A percentile compares a stretch with the other conserved stretches of the same genome.
phyloP scores from a whole-genome alignment of 1,140 invertebrate species.

The Zaprionus ghesquierei region DNA sequence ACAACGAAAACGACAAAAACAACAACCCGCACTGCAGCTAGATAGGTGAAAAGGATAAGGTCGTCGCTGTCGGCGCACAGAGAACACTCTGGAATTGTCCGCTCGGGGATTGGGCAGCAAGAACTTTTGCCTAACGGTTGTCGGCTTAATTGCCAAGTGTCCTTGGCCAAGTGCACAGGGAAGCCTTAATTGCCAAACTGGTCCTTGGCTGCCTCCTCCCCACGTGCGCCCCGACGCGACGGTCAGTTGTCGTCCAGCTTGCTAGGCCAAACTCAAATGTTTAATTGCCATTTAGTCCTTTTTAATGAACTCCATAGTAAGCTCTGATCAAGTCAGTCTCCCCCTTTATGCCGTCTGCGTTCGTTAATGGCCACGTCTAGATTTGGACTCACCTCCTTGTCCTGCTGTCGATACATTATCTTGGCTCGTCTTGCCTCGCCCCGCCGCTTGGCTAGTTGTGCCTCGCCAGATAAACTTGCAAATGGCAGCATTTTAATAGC shows the following conservation, averaged over 20 bases:
- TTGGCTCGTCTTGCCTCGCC: slow-evolving; percentile 3
- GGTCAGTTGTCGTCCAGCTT: slow-evolving; percentile 29
- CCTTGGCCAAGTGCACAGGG: slow-evolving; percentile 63
- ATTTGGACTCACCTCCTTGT: slow-evolving; percentile 70
- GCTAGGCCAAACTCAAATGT: slow-evolving; percentile 58
- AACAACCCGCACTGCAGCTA: slow-evolving; percentile 21
- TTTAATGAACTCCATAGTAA: slow-evolving; percentile 73
- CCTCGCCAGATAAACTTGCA: slow-evolving; percentile 68
- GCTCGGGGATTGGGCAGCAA: slow-evolving; percentile 56
- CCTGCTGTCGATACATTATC: slow-evolving; percentile 51
- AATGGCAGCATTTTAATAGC: slow-evolving; percentile 76
- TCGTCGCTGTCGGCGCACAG: background rate
- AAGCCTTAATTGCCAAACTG: slow-evolving; percentile 66
- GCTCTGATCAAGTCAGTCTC: background rate
- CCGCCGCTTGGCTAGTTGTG: slow-evolving; percentile 18
- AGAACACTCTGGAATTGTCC: slow-evolving; percentile 37
- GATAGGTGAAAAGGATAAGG: slow-evolving; percentile 78
- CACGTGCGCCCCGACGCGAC: background rate
- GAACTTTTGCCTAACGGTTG: slow-evolving; percentile 58
- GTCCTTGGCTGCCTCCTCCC: background rate
- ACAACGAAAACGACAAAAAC: background rate
- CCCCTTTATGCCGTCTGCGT: slow-evolving; percentile 5
- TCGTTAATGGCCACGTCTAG: slow-evolving; percentile 73
- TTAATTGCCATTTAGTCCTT: slow-evolving; percentile 81
- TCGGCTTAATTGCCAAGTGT: slow-evolving; percentile 77